Percentiles rank a stretch among this genome's conserved stretches.
phyloP scores from a whole-genome alignment of 2,888 invertebrate species.

The Caenorhabditis doughertyi region DNA sequence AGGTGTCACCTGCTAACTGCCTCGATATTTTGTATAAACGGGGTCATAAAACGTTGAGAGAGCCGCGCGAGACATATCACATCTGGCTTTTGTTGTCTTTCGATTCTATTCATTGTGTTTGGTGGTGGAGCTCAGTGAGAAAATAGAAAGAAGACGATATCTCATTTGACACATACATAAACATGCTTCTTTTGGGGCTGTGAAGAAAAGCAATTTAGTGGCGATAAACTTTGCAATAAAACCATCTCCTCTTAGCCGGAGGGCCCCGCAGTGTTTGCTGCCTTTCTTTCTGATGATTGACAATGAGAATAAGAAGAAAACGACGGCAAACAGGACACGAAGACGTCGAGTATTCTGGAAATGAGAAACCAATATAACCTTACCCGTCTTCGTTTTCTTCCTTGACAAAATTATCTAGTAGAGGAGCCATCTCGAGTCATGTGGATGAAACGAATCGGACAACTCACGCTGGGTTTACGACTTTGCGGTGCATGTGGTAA shows the following conservation, averaged over 20 bases:
- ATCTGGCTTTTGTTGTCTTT: conserved; percentile 63
- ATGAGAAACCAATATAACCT: conserved; percentile 56
- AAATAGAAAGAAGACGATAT: conserved; percentile 51
- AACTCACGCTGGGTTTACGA: conserved; percentile 53
- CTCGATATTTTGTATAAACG: conserved; percentile 52
- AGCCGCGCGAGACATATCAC: conserved; percentile 36
- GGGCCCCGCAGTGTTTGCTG: conserved; percentile 51
- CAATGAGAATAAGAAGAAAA: conserved; percentile 47
- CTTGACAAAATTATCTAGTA: conserved; percentile 49
- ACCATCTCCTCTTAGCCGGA: conserved; percentile 51
- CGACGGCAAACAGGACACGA: conserved; percentile 51
- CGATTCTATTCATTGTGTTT: conserved; percentile 45
- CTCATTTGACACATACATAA: conserved; percentile 64
- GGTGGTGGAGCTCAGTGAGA: conserved; percentile 16
- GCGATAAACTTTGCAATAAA: conserved; percentile 64
- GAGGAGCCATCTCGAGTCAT: conserved; percentile 15
- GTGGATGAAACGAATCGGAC: not conserved
- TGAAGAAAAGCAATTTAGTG: conserved; percentile 64
- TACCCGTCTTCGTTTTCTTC: conserved; percentile 20
- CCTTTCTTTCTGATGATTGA: conserved; percentile 55
- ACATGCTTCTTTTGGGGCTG: conserved; percentile 61
- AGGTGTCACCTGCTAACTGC: conserved; percentile 50
- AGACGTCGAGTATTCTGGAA: conserved; percentile 55
- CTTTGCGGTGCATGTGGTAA: conserved; percentile 55
- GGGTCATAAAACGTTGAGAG: conserved; percentile 53